These are phyloP conservation scores for Ceuthmochares aereus DNA, from an alignment of 2,113 vertebrate genomes.

Conservation along the genomic window DNA sequence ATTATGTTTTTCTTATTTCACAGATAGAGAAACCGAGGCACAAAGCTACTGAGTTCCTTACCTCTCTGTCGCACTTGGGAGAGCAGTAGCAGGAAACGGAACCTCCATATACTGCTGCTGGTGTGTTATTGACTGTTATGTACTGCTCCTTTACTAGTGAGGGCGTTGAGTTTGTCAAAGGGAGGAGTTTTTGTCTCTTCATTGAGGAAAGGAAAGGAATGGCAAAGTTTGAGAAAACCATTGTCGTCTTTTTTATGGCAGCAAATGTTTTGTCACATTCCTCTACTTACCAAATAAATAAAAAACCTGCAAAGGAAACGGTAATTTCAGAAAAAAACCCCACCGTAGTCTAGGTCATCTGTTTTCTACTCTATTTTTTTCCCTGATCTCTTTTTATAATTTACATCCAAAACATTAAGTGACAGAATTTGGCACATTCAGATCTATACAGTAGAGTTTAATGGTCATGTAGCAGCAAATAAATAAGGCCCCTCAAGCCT, in stretches of 20 bases:
- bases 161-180: not conserved
- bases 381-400: conserved; percentile 13
- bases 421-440: conserved; percentile 42
- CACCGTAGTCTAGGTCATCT: conserved; percentile 5
- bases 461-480: conserved; percentile 40
- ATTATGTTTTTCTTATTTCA: not conserved
- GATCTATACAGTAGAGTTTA: conserved; percentile 23
- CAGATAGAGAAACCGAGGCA: not conserved
- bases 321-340: not conserved
- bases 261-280: not conserved
- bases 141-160: not conserved
- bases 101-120: not conserved
- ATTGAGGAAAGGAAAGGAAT: not conserved
- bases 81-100: not conserved
- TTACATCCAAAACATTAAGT: conserved; percentile 22
- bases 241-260: not conserved
- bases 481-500: conserved; percentile 52
- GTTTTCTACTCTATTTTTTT: conserved; percentile 42
- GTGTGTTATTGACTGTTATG: not conserved
- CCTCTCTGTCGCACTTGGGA: not conserved
- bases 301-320: not conserved
- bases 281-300: not conserved
- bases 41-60: not conserved
- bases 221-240: not conserved
- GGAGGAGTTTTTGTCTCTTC: not conserved